phyloP scores from a whole-genome alignment of 1,140 invertebrate genomes.

The Tetragonula clypearis region DNA sequence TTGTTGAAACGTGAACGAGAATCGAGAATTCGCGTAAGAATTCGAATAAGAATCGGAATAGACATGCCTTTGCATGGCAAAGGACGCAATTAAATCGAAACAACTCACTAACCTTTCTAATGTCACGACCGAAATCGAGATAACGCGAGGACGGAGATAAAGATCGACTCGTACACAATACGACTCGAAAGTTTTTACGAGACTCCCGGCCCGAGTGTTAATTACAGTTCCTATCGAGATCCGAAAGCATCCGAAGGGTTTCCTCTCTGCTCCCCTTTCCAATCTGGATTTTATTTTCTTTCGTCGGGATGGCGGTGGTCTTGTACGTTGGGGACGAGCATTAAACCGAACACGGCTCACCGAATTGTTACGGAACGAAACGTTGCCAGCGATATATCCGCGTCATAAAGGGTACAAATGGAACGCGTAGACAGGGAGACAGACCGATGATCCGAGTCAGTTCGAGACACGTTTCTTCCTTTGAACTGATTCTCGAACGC shows the following conservation, averaged over 20 bases:
- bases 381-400: constrained; percentile 31
- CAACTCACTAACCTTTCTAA: not conserved
- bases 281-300: constrained; percentile 20
- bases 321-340: not conserved
- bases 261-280: not conserved
- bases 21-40: no score
- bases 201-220: constrained; percentile 14
- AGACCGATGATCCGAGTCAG: constrained; percentile 14
- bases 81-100: not conserved
- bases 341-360: not conserved
- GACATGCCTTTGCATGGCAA: no score
- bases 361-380: constrained; percentile 46
- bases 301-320: constrained; percentile 12
- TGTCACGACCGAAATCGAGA: not conserved
- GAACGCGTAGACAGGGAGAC: not conserved
- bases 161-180: not conserved
- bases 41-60: no score
- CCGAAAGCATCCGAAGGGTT: not conserved
- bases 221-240: constrained; percentile 16
- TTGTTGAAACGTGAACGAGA: not conserved
- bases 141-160: not conserved
- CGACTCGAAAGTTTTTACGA: constrained; percentile 3
- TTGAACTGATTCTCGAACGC: not conserved
- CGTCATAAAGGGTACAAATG: constrained; percentile 42
- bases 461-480: constrained; percentile 21